These are phyloP conservation scores for Ostrea denselamellosa DNA, from an alignment of 1,140 invertebrate species.

Conservation along the genomic window DNA sequence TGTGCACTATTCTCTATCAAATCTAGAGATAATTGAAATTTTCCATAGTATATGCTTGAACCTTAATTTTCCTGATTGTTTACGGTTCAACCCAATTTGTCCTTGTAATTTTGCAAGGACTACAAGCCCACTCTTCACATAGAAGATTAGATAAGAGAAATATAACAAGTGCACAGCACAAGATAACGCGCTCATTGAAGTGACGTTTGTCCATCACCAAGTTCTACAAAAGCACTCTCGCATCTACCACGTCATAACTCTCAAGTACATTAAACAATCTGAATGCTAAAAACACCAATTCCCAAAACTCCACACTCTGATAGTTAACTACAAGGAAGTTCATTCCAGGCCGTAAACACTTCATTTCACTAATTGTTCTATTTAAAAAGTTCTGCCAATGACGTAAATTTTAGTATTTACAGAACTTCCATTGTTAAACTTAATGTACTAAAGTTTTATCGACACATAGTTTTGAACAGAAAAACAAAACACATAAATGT, in stretches of 20 bases:
- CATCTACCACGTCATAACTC: neutral
- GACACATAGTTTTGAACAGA: neutral
- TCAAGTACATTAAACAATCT: neutral
- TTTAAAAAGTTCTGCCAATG: neutral
- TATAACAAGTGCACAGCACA: neutral
- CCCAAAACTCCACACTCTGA: neutral
- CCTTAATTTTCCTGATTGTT: neutral
- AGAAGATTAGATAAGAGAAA: neutral
- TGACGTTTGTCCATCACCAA: neutral
- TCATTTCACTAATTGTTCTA: neutral
- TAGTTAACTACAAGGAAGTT: neutral
- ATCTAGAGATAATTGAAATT: too few species aligned
- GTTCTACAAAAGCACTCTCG: neutral
- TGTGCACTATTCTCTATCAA: too few species aligned
- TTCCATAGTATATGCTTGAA: too few species aligned
- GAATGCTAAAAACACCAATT: neutral
- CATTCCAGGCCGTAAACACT: neutral
- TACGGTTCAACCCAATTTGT: neutral
- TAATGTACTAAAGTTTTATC: neutral
- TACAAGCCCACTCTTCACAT: neutral
- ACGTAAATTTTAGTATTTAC: neutral
- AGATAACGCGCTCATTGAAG: neutral
- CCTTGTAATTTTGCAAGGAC: neutral
- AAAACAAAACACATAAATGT: neutral
- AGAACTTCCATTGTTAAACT: neutral